Evolutionary conservation across 2,113 vertebrate genomes (phyloP), one percentile per base, ranked within the genome.

Genomic region (Rhodinocichla rosea): DNA sequence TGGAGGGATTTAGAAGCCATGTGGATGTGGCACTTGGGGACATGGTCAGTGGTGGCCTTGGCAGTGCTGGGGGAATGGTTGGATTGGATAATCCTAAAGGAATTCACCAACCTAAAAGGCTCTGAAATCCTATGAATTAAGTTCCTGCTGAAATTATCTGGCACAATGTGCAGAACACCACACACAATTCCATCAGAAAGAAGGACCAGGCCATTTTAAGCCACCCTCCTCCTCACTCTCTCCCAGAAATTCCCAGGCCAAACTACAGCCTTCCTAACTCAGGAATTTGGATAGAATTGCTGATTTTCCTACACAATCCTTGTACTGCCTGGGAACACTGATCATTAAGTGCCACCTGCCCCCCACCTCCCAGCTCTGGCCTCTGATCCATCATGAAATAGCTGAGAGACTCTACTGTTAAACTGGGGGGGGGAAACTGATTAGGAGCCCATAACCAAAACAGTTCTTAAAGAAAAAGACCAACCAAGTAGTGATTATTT

Each of bases 271-370:
- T 15, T 32, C n/a, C 37, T 3, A 44, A 17, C n/a, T 33, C 7
- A 10, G 15, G 11, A 40, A 53, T 45, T 16, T 24, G 50, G 33
- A 52, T 0, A 16, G 9, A 79, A 39, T 0, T 1, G 18, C 10
- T 35, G 24, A 27, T 59, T 76, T 37, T 14, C 23, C 21, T 37
- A 4, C 1, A 10, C 52, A 44, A 67, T 27, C 35, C 67, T 80
- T 21, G 9, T 0, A 5, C 13, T 21, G 39, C n/a, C 56, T 44
- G 28, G 49, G 13, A 73, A 53, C 20, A 21, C 19, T 4, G 47
- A 24, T 20, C 50, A 30, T 11, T 24, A 26, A 56, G 55, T 26
- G 78, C 44, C 56, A 62, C 5, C 53, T 70, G 24, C 13, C 33
- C 8, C 12, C 17, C 32, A 35, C 8, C 45, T 15, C 23, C 14